These are phyloP conservation scores for Acronicta aceris DNA, from an alignment of 2,888 invertebrate genomes.

Conservation along the genomic window DNA sequence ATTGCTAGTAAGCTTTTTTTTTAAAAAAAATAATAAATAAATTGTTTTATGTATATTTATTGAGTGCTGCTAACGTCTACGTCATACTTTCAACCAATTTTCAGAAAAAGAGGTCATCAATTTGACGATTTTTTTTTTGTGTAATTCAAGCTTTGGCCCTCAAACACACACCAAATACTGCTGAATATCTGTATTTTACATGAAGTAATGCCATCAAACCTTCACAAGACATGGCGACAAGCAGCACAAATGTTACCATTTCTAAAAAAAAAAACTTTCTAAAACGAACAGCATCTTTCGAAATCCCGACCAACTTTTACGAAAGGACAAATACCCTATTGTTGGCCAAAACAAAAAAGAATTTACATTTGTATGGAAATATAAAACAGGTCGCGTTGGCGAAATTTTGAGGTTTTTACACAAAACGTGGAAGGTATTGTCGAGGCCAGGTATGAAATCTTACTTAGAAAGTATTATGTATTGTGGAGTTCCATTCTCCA, in stretches of 20 bases:
- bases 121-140: too few species aligned
- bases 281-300: conserved; percentile 1
- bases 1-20: too few species aligned
- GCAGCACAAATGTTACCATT: not conserved
- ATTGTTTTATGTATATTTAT: too few species aligned
- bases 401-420: not conserved
- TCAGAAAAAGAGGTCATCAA: too few species aligned
- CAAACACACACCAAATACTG: too few species aligned
- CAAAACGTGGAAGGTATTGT: conserved; percentile 10
- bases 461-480: not conserved
- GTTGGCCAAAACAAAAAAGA: not conserved
- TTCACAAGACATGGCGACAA: too few species aligned
- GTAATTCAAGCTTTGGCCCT: too few species aligned
- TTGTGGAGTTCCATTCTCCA: conserved; percentile 6
- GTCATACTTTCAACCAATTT: too few species aligned
- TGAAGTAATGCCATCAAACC: too few species aligned
- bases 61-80: too few species aligned
- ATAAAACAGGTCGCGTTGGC: not conserved
- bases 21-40: too few species aligned
- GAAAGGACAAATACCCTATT: not conserved
- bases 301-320: conserved; percentile 15
- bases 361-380: conserved; percentile 20
- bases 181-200: too few species aligned
- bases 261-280: not conserved
- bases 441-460: not conserved